phyloP scores from a whole-genome alignment of 2,888 invertebrate genomes.

The Lysandra coridon region DNA sequence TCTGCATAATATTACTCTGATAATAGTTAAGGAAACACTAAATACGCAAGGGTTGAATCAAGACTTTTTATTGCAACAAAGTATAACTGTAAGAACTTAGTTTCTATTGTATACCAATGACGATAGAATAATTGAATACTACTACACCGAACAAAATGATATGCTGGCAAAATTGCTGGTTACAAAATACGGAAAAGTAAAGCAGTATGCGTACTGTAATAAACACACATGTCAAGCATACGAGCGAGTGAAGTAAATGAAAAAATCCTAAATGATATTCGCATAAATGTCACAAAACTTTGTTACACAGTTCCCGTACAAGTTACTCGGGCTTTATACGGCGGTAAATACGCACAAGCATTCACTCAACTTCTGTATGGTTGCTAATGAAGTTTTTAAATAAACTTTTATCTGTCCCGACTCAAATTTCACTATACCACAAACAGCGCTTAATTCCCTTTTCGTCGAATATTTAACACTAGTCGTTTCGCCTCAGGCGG shows the following conservation, averaged over 20 bases:
- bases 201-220: neutral
- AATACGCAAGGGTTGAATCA: slow-evolving; percentile 45
- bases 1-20: slow-evolving; percentile 61
- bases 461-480: slow-evolving; percentile 42
- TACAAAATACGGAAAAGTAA: neutral
- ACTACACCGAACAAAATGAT: neutral
- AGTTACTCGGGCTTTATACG: neutral
- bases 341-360: slow-evolving; percentile 22
- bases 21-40: slow-evolving; percentile 42
- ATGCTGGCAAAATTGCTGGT: neutral
- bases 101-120: neutral
- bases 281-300: slow-evolving; percentile 23
- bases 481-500: slow-evolving; percentile 51
- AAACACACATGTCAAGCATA: slow-evolving; percentile 38
- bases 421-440: slow-evolving; percentile 19
- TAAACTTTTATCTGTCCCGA: neutral
- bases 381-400: slow-evolving; percentile 29
- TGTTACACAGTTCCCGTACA: neutral
- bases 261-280: slow-evolving; percentile 9
- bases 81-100: neutral
- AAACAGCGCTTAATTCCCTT: slow-evolving; percentile 23
- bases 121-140: neutral
- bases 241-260: slow-evolving; percentile 1
- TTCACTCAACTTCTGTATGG: slow-evolving; percentile 16
- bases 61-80: neutral